phyloP scores from a whole-genome alignment of 1,140 invertebrate species.

The Musca vetustissima region DNA sequence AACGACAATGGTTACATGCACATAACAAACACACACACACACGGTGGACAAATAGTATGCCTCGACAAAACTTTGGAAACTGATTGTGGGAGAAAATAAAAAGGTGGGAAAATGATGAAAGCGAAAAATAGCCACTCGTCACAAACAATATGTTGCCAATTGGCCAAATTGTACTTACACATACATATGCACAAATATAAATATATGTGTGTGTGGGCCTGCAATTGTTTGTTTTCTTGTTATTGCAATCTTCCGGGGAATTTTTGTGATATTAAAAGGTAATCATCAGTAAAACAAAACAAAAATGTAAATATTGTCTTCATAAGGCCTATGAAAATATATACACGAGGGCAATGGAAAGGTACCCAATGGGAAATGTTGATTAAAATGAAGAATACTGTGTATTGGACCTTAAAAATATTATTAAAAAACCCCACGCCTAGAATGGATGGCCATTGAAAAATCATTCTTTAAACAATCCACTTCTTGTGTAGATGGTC shows the following conservation, averaged over 20 bases:
- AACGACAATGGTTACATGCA: background rate
- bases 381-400: too few relatives aligned
- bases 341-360: too few relatives aligned
- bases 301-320: too few relatives aligned
- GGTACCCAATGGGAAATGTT: too few relatives aligned
- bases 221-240: conserved; percentile 5
- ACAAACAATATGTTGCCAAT: conserved; percentile 13
- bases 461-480: too few relatives aligned
- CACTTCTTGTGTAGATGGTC: too few relatives aligned
- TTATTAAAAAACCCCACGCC: too few relatives aligned
- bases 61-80: background rate
- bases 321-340: too few relatives aligned
- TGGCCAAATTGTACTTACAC: conserved; percentile 8
- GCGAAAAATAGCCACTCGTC: conserved; percentile 1
- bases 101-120: background rate
- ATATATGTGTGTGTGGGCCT: too few relatives aligned
- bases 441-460: too few relatives aligned
- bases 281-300: conserved; percentile 16
- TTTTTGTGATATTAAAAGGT: conserved; percentile 18
- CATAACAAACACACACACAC: too few relatives aligned
- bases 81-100: background rate
- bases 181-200: background rate
- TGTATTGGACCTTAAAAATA: too few relatives aligned
- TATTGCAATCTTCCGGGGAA: background rate
- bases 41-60: background rate